A percentile compares a stretch with the other conserved stretches of the same genome.
Conservation (phyloP, 2,797 vertebrate genomes). For the Dromococcyx pavoninus region DNA sequence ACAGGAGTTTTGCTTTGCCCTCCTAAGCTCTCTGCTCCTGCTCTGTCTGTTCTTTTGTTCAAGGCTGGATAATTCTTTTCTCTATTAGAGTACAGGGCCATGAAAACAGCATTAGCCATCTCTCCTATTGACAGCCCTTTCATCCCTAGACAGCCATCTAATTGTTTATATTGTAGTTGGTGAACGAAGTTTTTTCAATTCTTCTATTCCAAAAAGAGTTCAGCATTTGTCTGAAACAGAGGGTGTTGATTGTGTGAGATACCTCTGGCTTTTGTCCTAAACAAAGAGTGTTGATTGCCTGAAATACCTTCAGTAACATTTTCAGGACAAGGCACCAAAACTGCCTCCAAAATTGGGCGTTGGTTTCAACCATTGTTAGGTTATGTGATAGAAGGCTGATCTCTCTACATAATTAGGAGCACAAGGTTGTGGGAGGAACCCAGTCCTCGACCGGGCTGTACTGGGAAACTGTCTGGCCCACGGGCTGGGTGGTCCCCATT, state of each 20-base stretch:
- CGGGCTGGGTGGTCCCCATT: background rate
- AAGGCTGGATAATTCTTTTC: background rate
- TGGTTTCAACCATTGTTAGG: background rate
- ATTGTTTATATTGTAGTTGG: background rate
- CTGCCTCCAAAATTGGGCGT: accelerated
- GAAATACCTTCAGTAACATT: background rate
- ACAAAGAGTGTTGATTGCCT: background rate
- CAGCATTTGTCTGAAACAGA: background rate
- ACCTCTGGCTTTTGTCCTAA: background rate
- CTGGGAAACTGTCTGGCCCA: accelerated
- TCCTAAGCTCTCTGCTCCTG: background rate
- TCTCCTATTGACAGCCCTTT: background rate
- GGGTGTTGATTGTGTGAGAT: background rate
- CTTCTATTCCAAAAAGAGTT: background rate
- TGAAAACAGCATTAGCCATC: background rate
- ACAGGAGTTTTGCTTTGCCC: background rate
- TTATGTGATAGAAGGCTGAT: background rate
- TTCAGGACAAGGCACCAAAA: background rate
- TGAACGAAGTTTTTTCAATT: background rate
- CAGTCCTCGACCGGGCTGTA: background rate
- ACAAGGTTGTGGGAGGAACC: background rate
- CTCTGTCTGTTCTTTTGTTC: background rate
- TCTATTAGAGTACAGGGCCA: background rate
- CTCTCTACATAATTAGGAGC: background rate
- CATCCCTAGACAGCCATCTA: background rate